Base-by-base conservation (phyloP, 1,140 invertebrate genomes). In the Drepana arcuata region DNA sequence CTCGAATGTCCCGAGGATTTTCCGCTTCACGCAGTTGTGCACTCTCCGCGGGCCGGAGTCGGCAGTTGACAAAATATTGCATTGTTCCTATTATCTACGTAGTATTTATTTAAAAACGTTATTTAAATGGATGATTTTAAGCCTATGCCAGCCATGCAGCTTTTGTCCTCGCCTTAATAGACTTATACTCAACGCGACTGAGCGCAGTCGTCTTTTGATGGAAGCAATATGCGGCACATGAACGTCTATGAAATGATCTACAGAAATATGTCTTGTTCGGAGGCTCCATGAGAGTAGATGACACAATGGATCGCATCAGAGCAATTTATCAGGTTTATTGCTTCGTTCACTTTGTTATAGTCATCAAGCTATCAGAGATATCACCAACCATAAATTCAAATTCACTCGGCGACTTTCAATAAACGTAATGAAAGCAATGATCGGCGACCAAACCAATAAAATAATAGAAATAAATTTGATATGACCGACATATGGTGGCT, bases 381-480 rank as follows among this genome's bases (percentile, higher is more conserved):
- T 82, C 77, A 57, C 40, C 36, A 51, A 47, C 68, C 58, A 75
- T 82, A 79, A 82, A 82, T 81, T 78, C 62, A 67, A 72, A 66
- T 78, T 66, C 70, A 79, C 70, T 65, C 52, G 48, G 62, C 69
- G 72, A 79, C 74, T 71, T 73, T 61, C 74, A 75, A 79, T 77
- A 77, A 77, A 79, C 62, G 63, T 79, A 82, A 82, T 79, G 78
- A 78, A 75, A 59, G 67, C 68, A 72, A 80, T 80, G 65, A 73
- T 73, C 62, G 66, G 50, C 64, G 55, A 57, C 56, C 52, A 62
- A 70, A 62, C 67, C 72, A 82, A 79, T 79, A 78, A 82, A 79
- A 82, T 82, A 82, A 79, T 82, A 82, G 73, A 79, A 79, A 82
- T 82, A 82, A 79, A 79, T 79, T 82, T 79, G 78, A 82, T 82